Conservation (phyloP, 2,888 invertebrate genomes). For the Petrolisthes cinctipes region DNA sequence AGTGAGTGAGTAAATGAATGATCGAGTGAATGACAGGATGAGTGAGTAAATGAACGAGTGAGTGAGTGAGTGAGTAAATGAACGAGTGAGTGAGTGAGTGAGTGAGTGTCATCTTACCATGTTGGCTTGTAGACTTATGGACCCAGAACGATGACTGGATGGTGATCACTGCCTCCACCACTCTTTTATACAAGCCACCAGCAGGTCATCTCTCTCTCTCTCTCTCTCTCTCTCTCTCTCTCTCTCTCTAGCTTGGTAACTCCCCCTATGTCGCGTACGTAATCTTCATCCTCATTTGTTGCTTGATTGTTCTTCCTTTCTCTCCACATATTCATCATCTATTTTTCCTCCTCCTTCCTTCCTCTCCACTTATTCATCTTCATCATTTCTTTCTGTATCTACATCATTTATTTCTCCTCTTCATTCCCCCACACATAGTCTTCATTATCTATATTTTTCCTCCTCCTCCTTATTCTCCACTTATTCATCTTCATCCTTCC, state of each 20-base stretch:
- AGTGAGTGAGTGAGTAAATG: neutral
- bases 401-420: too few relatives aligned
- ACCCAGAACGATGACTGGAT: neutral
- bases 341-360: too few relatives aligned
- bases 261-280: neutral
- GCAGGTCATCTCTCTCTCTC: neutral
- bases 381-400: too few relatives aligned
- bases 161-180: neutral
- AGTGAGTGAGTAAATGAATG: neutral
- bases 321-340: too few relatives aligned
- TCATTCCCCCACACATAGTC: too few relatives aligned
- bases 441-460: too few relatives aligned
- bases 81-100: neutral
- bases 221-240: slow-evolving; percentile 1
- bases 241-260: neutral
- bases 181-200: neutral
- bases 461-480: too few relatives aligned
- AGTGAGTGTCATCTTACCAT: slow-evolving; percentile 6
- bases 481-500: too few relatives aligned
- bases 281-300: too few relatives aligned
- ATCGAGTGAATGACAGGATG: neutral
- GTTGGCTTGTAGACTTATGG: neutral
- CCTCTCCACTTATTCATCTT: too few relatives aligned
- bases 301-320: too few relatives aligned
- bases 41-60: neutral